Evolutionary conservation across 2,797 vertebrate genomes (phyloP).

Genomic region (Passerculus sandwichensis): DNA sequence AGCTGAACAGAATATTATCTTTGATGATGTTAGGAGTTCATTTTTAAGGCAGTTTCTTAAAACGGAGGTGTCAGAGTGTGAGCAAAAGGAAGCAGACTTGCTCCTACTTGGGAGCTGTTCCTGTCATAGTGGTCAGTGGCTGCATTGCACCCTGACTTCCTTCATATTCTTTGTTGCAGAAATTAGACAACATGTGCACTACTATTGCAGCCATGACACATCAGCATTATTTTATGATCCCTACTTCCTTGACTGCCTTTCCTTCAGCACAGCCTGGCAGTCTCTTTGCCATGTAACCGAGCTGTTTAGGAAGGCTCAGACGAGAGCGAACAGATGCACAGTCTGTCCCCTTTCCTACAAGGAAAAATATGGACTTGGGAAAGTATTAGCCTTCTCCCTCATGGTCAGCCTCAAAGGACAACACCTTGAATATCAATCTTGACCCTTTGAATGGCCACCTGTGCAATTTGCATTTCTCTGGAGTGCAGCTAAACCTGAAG

Average conservation of each 20-base stretch:
- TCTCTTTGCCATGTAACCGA: not conserved
- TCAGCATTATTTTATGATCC: not conserved
- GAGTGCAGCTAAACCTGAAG: not conserved
- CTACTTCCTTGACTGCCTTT: not conserved
- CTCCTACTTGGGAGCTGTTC: not conserved
- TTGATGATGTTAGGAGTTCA: not conserved
- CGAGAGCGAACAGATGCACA: not conserved
- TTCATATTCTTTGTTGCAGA: not conserved
- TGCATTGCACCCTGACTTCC: not conserved
- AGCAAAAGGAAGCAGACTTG: not conserved
- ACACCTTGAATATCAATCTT: not conserved
- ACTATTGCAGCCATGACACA: not conserved
- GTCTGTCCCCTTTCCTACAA: not conserved
- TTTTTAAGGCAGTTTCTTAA: slow-evolving; percentile 2
- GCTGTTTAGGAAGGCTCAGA: not conserved
- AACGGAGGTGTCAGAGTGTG: not conserved
- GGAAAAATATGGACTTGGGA: not conserved
- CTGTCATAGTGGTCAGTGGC: not conserved
- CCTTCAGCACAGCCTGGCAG: not conserved
- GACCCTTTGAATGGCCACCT: not conserved
- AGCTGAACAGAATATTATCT: not conserved
- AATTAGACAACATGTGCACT: not conserved
- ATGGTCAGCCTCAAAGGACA: not conserved
- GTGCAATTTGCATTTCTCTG: not conserved
- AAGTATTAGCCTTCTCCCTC: not conserved